Percentiles rank a stretch among this genome's conserved stretches.
Conservation (phyloP, 2,888 invertebrate genomes). For the Stenotaenia linearis region DNA sequence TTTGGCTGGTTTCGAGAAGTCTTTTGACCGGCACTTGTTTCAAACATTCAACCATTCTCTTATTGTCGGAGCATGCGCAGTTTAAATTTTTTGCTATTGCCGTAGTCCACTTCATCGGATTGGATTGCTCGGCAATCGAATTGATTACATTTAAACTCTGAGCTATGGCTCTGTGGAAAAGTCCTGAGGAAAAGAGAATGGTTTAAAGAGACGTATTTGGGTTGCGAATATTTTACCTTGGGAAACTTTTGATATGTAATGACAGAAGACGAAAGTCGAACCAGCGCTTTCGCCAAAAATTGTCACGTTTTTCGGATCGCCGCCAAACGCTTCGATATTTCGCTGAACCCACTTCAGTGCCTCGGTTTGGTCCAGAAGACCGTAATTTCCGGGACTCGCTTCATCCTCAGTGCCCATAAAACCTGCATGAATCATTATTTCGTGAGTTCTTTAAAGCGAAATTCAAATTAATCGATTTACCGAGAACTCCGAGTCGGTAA, state of each 20-base stretch:
- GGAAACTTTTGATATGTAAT: not conserved
- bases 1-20: not conserved
- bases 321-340: constrained; percentile 16
- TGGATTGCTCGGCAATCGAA: not conserved
- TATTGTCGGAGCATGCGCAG: not conserved
- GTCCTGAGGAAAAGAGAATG: not conserved
- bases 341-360: constrained; percentile 6
- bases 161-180: not conserved
- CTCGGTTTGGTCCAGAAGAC: not conserved
- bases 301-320: constrained; percentile 1
- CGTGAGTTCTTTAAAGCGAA: no score
- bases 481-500: constrained; percentile 30
- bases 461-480: no score
- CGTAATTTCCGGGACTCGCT: constrained; percentile 1
- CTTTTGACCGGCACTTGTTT: not conserved
- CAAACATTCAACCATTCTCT: not conserved
- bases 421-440: not conserved
- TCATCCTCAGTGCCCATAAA: not conserved
- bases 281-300: constrained; percentile 27
- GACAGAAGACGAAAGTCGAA: not conserved
- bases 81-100: not conserved
- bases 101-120: not conserved
- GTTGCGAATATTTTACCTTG: not conserved
- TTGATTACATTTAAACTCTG: not conserved
- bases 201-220: no score